Evolutionary conservation across 2,888 invertebrate genomes (phyloP), one percentile per base, ranked within the genome.

Genomic region (Doris montereyensis): DNA sequence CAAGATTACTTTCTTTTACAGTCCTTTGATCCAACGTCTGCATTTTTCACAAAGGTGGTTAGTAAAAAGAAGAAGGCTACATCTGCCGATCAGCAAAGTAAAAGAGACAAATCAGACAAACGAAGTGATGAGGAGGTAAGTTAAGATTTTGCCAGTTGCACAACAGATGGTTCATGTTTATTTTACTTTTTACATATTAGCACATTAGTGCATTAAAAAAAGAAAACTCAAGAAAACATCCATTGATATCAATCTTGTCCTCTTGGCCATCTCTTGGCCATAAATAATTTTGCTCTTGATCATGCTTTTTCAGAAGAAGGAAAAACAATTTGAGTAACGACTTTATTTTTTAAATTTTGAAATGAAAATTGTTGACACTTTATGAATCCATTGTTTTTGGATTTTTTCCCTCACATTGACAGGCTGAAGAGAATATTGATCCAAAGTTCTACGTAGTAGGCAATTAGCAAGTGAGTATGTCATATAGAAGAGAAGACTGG

Each of bases 41-140:
- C 90, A 76, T 90, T 90, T 86, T 90, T 90, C 82, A 88, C 87
- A 65, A 90, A 89, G 85, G 90, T 90, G 80, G 85, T 88, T 73
- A 90, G 87, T 84, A 90, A 90, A 82, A 90, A 90, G 84, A 90
- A 90, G 84, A 90, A 89, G 84, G 82, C 80, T 65, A 71, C 75
- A 65, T 81, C 83, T 32, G 75, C 81, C 28, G 77, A 76, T 62
- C 85, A 85, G 28, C 72, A 83, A 17, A 65, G 80, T 57, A 77
- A 74, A 41, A 62, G 52, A 5, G 62, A 73, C 62, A 83, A 81
- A 76, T 85, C 83, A 77, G 83, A 85, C 24, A 81, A 77, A 52
- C 81, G 81, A 58, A 82, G 83, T 81, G 88, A 87, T 60, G 89
- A 88, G 28, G 89, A 88, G 80, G 85, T 85, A 74, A 80, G 81